A percentile compares a stretch with the other conserved stretches of the same genome.
Evolutionary conservation across 2,797 vertebrate genomes (phyloP).

Genomic region (Halcyon badia): DNA sequence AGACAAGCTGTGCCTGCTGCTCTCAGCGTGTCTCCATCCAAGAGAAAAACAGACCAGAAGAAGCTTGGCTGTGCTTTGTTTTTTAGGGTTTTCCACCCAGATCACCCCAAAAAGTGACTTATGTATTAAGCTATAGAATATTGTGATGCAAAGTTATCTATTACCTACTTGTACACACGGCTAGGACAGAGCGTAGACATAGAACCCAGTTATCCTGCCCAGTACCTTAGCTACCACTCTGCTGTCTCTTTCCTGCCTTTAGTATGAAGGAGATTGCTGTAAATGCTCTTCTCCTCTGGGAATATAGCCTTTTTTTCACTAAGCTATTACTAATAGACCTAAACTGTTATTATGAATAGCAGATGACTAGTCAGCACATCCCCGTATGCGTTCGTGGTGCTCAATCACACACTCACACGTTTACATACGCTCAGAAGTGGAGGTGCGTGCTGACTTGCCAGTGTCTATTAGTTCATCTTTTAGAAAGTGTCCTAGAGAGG

Average conservation of each 20-base stretch:
- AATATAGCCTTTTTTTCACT: not conserved
- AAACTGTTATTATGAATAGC: not conserved
- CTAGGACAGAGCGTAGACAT: fast-evolving
- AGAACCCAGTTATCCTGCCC: fast-evolving
- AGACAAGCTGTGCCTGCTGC: not conserved
- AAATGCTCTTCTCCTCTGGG: not conserved
- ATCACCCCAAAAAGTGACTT: not conserved
- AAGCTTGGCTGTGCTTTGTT: fast-evolving
- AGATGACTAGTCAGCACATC: not conserved
- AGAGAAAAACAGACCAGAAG: not conserved
- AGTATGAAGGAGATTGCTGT: not conserved
- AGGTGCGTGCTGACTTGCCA: not conserved
- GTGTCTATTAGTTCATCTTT: not conserved
- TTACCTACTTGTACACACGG: not conserved
- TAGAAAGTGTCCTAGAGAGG: not conserved
- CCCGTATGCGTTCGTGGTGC: fast-evolving
- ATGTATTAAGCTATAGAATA: not conserved
- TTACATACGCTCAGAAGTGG: not conserved
- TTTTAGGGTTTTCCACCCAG: not conserved
- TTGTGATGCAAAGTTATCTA: not conserved
- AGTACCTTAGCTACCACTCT: not conserved
- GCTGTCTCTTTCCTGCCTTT: not conserved
- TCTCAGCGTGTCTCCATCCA: not conserved
- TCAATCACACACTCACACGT: not conserved
- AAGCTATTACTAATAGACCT: not conserved